Conservation (phyloP, 2,888 invertebrate species). For the Lathronympha strigana region DNA sequence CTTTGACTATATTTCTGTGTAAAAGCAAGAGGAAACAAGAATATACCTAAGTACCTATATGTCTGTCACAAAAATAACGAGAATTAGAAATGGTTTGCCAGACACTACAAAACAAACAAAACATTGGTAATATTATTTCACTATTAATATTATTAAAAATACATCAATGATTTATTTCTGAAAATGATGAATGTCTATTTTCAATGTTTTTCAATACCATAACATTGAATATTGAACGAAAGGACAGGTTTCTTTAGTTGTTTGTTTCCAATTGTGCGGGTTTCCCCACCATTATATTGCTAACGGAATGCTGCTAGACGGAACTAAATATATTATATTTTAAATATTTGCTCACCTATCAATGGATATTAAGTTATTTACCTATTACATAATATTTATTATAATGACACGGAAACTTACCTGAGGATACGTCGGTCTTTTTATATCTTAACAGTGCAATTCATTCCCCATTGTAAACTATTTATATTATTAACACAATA, state of each 20-base stretch:
- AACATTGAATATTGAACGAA: slow-evolving; percentile 11
- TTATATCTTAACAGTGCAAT: not conserved
- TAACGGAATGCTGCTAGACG: slow-evolving; percentile 27
- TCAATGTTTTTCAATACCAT: slow-evolving; percentile 6
- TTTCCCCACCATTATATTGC: slow-evolving; percentile 22
- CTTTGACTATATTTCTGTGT: too few species aligned
- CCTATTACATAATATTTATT: not conserved
- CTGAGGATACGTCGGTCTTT: not conserved
- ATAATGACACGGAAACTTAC: not conserved
- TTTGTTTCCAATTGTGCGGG: slow-evolving; percentile 23
- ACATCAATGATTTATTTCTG: not conserved
- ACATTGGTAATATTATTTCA: too few species aligned
- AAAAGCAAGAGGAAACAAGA: too few species aligned
- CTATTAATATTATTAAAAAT: not conserved
- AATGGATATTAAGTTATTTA: not conserved
- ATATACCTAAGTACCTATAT: too few species aligned
- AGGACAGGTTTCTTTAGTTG: slow-evolving; percentile 31
- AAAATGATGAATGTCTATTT: slow-evolving; percentile 1
- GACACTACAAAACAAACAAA: too few species aligned
- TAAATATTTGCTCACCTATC: slow-evolving; percentile 15
- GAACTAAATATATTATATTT: slow-evolving; percentile 9
- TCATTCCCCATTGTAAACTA: too few species aligned
- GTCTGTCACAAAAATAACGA: too few species aligned
- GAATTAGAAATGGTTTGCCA: too few species aligned
- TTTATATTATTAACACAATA: too few species aligned